Percentiles rank a stretch among this genome's conserved stretches.
These are phyloP conservation scores for Brachionus rotundiformis DNA, from an alignment of 1,140 invertebrate species.

Conservation along the genomic window DNA sequence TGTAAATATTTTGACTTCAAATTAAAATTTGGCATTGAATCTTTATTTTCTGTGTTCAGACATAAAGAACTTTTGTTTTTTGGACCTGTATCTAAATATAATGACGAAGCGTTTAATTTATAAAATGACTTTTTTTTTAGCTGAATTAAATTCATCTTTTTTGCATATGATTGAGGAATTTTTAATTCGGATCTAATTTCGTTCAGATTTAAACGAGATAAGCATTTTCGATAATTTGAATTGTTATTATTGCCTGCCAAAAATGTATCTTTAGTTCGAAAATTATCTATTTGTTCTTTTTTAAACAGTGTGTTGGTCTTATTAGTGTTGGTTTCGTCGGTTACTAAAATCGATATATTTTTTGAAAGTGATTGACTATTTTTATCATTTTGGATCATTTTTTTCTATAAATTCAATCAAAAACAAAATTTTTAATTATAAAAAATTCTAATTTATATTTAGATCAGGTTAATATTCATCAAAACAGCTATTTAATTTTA, in stretches of 20 bases:
- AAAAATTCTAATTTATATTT: too few relatives aligned
- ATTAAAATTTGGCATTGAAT: not conserved
- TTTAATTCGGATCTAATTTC: not conserved
- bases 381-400: not conserved
- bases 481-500: not conserved
- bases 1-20: not conserved
- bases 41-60: not conserved
- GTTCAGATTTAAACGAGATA: constrained; percentile 36
- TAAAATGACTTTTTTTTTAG: not conserved
- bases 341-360: not conserved
- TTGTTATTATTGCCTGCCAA: not conserved
- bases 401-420: not conserved
- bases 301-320: not conserved
- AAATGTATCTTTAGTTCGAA: not conserved
- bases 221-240: constrained; percentile 19
- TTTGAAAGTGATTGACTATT: not conserved
- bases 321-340: not conserved
- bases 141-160: not conserved
- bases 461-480: too few relatives aligned
- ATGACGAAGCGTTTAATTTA: not conserved
- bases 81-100: not conserved
- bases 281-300: not conserved
- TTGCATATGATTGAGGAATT: not conserved
- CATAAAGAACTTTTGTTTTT: not conserved
- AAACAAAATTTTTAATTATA: not conserved